phyloP scores from a whole-genome alignment of 1,140 invertebrate genomes.

The Drosophila miranda region DNA sequence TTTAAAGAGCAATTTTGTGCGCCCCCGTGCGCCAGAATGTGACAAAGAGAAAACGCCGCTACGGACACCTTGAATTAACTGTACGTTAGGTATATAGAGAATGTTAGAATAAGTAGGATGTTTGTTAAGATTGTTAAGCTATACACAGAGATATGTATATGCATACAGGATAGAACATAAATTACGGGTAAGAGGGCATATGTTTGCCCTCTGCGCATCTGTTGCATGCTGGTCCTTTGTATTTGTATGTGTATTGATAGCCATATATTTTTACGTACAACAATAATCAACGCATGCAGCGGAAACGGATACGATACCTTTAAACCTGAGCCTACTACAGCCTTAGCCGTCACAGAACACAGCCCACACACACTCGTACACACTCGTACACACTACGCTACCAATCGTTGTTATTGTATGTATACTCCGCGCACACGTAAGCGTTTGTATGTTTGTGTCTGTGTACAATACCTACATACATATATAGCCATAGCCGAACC shows the following conservation, averaged over 20 bases:
- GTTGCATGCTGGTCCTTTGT: constrained; percentile 36
- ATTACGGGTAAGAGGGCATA: constrained; percentile 56
- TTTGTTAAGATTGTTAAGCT: constrained; percentile 25
- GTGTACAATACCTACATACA: constrained; percentile 19
- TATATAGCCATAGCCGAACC: constrained; percentile 35
- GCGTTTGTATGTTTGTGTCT: constrained; percentile 2
- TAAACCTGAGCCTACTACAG: constrained; percentile 33
- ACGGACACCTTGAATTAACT: constrained; percentile 70
- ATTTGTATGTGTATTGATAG: constrained; percentile 17
- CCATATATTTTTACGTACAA: constrained; percentile 30
- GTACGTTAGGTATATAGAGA: constrained; percentile 39
- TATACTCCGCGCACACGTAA: too few relatives aligned
- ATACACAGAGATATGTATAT: constrained; percentile 24
- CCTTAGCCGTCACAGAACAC: constrained; percentile 33
- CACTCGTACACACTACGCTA: constrained; percentile 9
- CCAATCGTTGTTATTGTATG: not conserved
- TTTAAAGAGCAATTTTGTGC: constrained; percentile 49
- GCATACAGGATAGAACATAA: constrained; percentile 7
- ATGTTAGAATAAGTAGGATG: constrained; percentile 47
- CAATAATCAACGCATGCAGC: constrained; percentile 17
- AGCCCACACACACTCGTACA: constrained; percentile 30
- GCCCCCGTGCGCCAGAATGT: constrained; percentile 24
- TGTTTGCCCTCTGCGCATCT: constrained; percentile 26
- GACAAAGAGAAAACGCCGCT: constrained; percentile 67
- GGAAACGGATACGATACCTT: constrained; percentile 5